phyloP scores from a whole-genome alignment of 2,113 vertebrate species.

The Oncorhynchus tshawytscha region DNA sequence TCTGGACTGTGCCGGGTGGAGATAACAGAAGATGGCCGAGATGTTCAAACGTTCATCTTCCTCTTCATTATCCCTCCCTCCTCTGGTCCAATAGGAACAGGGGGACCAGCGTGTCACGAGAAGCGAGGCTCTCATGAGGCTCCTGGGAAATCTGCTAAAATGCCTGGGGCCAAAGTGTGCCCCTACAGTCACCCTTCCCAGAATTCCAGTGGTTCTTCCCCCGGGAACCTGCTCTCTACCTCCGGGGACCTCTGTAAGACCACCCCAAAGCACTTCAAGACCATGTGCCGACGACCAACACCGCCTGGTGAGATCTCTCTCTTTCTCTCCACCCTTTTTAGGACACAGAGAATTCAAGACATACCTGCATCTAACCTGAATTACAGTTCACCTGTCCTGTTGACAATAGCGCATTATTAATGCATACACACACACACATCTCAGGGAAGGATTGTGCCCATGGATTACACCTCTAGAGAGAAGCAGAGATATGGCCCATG shows the following conservation, averaged over 20 bases:
- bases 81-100: conserved; percentile 56
- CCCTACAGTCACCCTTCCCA: conserved; percentile 85
- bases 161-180: conserved; percentile 79
- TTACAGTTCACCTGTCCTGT: too few species aligned
- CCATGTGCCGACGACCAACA: conserved; percentile 87
- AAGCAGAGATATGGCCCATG: too few species aligned
- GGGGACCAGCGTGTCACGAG: conserved; percentile 69
- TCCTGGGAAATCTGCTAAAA: conserved; percentile 75
- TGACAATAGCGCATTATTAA: too few species aligned
- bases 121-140: conserved; percentile 76
- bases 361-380: too few species aligned
- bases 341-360: background rate
- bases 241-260: conserved; percentile 90
- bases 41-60: too few species aligned
- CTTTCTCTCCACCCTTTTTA: background rate
- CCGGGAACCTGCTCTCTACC: conserved; percentile 83
- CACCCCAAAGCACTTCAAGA: conserved; percentile 92
- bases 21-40: too few species aligned
- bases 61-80: too few species aligned
- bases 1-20: too few species aligned
- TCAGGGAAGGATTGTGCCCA: too few species aligned
- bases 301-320: conserved; percentile 75
- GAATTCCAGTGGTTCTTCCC: conserved; percentile 72
- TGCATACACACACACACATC: too few species aligned
- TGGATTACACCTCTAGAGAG: too few species aligned